Base-by-base conservation (phyloP, 2,888 invertebrate species). In the Athrips mouffetella region DNA sequence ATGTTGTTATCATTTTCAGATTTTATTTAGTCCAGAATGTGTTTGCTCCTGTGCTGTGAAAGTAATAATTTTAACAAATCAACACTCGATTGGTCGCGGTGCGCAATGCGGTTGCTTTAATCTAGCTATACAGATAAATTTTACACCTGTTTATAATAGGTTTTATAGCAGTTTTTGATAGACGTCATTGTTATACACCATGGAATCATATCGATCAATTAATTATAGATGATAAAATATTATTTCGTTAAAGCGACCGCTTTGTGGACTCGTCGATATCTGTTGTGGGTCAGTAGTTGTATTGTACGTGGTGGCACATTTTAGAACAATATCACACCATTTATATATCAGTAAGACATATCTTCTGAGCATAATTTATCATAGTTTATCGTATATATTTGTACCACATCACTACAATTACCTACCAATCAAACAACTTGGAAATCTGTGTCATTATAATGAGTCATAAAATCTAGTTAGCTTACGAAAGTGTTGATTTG, bases 11-110 rank as follows among this genome's bases (percentile, higher is more conserved):
- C 80, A 80, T 84, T 84, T 86, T 85, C 87, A 88, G 82, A 88
- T 88, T 88, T 88, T 87, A 88, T 87, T 86, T 81, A 86, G 83
- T 85, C 85, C 87, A 84, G 79, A 85, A 85, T 87, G 80, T 77
- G 83, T 88, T 86, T 85, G 85, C 84, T 84, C 80, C 79, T 82
- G 85, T 77, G 86, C 86, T 87, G 85, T 87, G 87, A 85, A 77
- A 78, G 54, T 66, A 57, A 76, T 77, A 69, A 73, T 76, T 76
- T 75, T 68, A 77, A 80, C 86, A 85, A 86, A 85, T 83, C 86
- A 84, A 87, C 86, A 85, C 84, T 74, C 54, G 66, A 65, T n/a
- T 66, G 70, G 67, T 67, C 70, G 63, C 59, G 62, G 63, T 61
- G 49, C 75, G 66, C 70, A 67, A 70, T 79, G 80, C 79, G 79